These are phyloP conservation scores for Hassar affinis DNA, from an alignment of 2,113 vertebrate genomes.

Conservation along the genomic window DNA sequence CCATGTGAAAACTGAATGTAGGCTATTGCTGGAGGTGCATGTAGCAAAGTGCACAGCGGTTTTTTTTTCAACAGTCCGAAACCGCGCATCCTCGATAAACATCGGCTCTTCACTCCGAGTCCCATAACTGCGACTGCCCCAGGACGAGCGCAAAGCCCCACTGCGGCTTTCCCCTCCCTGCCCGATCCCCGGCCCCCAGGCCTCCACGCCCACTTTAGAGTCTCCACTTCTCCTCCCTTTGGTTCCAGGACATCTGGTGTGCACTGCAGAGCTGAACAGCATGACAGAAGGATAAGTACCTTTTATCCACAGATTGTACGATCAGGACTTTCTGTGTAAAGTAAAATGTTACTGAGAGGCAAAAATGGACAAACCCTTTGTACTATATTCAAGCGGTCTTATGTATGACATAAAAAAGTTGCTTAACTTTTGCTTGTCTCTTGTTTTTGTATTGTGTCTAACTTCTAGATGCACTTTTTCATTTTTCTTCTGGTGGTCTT, in stretches of 20 bases:
- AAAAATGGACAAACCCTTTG: conserved; percentile 89
- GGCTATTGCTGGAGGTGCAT: conserved; percentile 39
- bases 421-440: conserved; percentile 88
- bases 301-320: conserved; percentile 92
- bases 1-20: conserved; percentile 52
- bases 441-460: conserved; percentile 49
- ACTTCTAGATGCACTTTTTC: neutral
- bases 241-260: conserved; percentile 89
- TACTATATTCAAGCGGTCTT: conserved; percentile 96
- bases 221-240: conserved; percentile 63
- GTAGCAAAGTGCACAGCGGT: conserved; percentile 33
- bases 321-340: conserved; percentile 95
- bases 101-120: neutral
- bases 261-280: conserved; percentile 92
- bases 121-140: conserved; percentile 15
- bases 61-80: conserved; percentile 25
- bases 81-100: conserved; percentile 22
- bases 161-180: conserved; percentile 10
- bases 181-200: conserved; percentile 20
- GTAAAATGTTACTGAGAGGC: conserved; percentile 84
- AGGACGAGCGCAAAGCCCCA: conserved; percentile 31
- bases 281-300: conserved; percentile 83
- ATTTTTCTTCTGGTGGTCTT: neutral
- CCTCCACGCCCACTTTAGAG: conserved; percentile 82
- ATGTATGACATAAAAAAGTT: conserved; percentile 96